Evolutionary conservation across 2,113 vertebrate species (phyloP).

Genomic region (Lasiurus borealis): DNA sequence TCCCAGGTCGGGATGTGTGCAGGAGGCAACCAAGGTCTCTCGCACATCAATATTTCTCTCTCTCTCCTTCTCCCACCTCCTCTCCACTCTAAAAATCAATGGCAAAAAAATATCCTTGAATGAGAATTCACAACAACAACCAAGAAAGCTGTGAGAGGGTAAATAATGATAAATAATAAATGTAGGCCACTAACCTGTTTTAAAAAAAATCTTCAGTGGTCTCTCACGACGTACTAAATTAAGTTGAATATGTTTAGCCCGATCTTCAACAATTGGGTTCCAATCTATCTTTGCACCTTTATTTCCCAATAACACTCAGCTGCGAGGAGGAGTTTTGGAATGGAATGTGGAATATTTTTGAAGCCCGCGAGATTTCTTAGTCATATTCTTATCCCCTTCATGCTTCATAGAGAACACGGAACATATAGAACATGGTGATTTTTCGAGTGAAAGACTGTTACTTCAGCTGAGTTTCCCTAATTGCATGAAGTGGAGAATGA

Average conservation of each 20-base stretch:
- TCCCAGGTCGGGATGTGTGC: too few relatives aligned
- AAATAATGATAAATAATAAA: background rate
- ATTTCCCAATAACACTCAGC: background rate
- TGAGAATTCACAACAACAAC: too few relatives aligned
- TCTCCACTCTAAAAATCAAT: too few relatives aligned
- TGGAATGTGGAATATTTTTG: background rate
- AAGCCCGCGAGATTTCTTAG: background rate
- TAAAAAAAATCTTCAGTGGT: background rate
- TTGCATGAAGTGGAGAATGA: conserved; percentile 26
- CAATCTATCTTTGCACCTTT: background rate
- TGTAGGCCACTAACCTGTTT: background rate
- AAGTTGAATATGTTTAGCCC: background rate
- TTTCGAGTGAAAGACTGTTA: background rate
- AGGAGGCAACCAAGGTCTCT: too few relatives aligned
- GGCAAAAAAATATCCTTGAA: too few relatives aligned
- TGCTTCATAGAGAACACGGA: background rate
- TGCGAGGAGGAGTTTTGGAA: background rate
- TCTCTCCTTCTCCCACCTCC: too few relatives aligned
- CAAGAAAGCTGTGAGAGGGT: too few relatives aligned
- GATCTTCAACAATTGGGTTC: background rate
- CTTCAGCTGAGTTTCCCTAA: conserved; percentile 3
- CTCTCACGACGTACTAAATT: background rate
- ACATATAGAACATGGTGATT: background rate
- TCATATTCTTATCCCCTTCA: background rate
- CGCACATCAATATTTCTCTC: too few relatives aligned